Evolutionary conservation across 2,797 vertebrate genomes (phyloP).

Genomic region (Microhierax caerulescens): DNA sequence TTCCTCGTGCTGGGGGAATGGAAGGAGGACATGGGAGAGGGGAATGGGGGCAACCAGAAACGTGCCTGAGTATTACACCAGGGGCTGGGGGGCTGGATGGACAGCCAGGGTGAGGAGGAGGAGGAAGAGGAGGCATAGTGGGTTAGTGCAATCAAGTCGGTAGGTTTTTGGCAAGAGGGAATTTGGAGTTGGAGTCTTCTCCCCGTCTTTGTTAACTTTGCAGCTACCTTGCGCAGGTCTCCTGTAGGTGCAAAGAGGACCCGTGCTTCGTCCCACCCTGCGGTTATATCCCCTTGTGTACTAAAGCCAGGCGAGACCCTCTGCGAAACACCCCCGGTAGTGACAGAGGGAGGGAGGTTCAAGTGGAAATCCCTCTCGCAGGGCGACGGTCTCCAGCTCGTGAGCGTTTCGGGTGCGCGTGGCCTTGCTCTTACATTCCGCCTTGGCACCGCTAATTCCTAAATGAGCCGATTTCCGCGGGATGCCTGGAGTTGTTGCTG

Average conservation of each 20-base stretch:
- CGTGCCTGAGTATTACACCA: background rate
- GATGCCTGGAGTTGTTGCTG: background rate
- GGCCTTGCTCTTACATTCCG: fast-evolving
- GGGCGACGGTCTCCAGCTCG: fast-evolving
- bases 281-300: fast-evolving
- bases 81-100: background rate
- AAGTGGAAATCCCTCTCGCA: background rate
- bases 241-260: background rate
- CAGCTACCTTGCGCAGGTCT: background rate
- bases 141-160: background rate
- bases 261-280: background rate
- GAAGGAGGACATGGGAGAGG: slow-evolving; percentile 36
- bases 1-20: background rate
- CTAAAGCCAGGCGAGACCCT: background rate
- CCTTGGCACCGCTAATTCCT: fast-evolving
- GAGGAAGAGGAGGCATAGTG: background rate
- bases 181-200: background rate
- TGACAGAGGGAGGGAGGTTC: background rate
- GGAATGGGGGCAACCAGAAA: background rate
- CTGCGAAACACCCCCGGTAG: fast-evolving
- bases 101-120: background rate
- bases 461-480: background rate
- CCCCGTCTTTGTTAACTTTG: fast-evolving
- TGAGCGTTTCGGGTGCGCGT: fast-evolving
- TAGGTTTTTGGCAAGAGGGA: background rate